phyloP scores from a whole-genome alignment of 2,888 invertebrate genomes.

The Euspilapteryx auroguttella region DNA sequence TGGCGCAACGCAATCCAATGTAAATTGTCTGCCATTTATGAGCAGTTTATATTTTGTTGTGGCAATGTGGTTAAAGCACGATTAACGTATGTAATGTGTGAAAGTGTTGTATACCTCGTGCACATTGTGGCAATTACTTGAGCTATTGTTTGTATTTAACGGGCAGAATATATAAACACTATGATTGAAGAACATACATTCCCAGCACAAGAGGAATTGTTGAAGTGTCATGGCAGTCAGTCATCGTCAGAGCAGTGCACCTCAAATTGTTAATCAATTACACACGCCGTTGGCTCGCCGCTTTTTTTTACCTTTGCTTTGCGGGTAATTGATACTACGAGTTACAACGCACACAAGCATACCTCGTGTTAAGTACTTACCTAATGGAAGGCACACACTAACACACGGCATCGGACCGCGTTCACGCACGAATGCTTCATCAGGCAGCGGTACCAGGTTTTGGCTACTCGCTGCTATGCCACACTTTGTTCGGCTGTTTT shows the following conservation, averaged over 20 bases:
- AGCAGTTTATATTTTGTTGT: neutral
- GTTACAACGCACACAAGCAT: constrained; percentile 31
- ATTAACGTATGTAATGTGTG: neutral
- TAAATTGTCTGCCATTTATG: neutral
- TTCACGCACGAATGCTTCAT: constrained; percentile 43
- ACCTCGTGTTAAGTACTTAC: constrained; percentile 17
- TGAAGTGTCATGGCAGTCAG: constrained; percentile 12
- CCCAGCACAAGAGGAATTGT: constrained; percentile 1
- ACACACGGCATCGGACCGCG: too few relatives aligned
- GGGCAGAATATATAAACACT: too few relatives aligned
- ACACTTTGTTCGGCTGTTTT: constrained; percentile 18
- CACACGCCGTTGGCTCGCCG: constrained; percentile 33
- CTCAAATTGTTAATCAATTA: constrained; percentile 54
- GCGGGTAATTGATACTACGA: constrained; percentile 49
- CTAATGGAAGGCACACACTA: too few relatives aligned
- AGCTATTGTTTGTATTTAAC: too few relatives aligned
- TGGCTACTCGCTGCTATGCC: constrained; percentile 13
- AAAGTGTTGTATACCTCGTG: too few relatives aligned
- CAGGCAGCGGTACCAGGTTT: constrained; percentile 26
- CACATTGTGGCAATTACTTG: too few relatives aligned
- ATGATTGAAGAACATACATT: neutral
- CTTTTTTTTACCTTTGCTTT: constrained; percentile 32
- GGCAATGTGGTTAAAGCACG: neutral
- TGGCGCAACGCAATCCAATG: too few relatives aligned
- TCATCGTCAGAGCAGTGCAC: constrained; percentile 20